Evolutionary conservation across 2,888 invertebrate species (phyloP).

Genomic region (Tiliacea aurago): DNA sequence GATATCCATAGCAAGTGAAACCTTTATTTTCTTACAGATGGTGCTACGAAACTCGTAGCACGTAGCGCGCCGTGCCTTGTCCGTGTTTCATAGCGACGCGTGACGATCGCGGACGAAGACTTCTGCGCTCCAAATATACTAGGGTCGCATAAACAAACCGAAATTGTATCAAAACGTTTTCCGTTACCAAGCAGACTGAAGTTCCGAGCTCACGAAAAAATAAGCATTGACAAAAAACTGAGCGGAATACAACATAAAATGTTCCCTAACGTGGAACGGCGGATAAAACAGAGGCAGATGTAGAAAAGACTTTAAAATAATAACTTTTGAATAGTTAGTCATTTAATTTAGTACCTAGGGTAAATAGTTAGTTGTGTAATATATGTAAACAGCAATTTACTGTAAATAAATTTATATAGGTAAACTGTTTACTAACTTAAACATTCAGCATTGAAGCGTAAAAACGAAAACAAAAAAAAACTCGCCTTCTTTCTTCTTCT

Average conservation of each 20-base stretch:
- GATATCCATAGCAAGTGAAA: not conserved
- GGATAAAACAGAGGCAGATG: not conserved
- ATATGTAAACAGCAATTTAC: not conserved
- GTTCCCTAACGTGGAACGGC: not conserved
- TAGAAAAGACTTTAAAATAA: not conserved
- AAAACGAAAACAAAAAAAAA: not conserved
- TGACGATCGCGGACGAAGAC: constrained; percentile 1
- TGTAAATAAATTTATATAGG: not conserved
- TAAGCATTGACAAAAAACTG: no score
- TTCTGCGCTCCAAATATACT: constrained; percentile 35
- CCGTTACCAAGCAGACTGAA: no score
- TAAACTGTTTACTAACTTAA: not conserved
- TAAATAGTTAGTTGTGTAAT: not conserved
- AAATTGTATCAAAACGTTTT: not conserved
- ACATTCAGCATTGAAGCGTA: not conserved
- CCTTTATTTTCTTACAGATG: not conserved
- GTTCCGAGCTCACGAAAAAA: not conserved
- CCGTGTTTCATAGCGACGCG: constrained; percentile 17
- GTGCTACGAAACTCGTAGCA: constrained; percentile 18
- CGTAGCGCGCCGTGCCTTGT: not conserved
- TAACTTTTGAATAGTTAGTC: not conserved
- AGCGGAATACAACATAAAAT: not conserved
- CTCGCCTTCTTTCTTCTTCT: not conserved
- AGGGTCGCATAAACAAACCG: constrained; percentile 12
- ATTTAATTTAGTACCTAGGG: not conserved